Base-by-base conservation (phyloP, 2,113 vertebrate genomes). In the Notechis scutatus region DNA sequence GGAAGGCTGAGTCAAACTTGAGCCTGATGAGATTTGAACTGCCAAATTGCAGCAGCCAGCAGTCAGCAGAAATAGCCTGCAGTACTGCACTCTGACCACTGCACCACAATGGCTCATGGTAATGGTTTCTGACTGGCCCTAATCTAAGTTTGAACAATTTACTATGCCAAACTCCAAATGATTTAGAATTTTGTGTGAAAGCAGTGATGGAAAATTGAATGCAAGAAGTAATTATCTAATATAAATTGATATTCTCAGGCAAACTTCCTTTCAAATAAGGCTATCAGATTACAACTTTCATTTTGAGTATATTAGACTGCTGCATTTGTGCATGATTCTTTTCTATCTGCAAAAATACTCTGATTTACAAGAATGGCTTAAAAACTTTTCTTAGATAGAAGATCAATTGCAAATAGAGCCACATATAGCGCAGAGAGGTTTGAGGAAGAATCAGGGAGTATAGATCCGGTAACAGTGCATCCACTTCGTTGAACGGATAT, bases 371-470 rank as follows among this genome's bases (percentile, higher is more conserved):
- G 69, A 39, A 74, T 74, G 14, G 15, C 69, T 74, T 74, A 74
- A 39, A 39, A 29, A 18, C 14, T 57, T 14, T 50, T 12, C 23
- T 20, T 14, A 29, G 50, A 57, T 14, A 97, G 95, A 12, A 95
- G 15, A 4, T n/a, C 5, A 21, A 98, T 91, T 56, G 93, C 0
- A 0, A 95, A 95, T 0, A 98, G 95, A 10, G 93, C 89, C 0
- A 89, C 96, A 0, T 96, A 98, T n/a, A 98, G 93, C 24, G 97
- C 97, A 54, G 94, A 93, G 9, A 95, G 0, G 0, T 89, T 7
- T 0, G 15, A n/a, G 24, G 54, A 96, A 94, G 12, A 93, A 14
- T 11, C n/a, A 91, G 6, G 24, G 3, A 4, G 55, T 94, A 96
- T 96, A 97, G 0, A 89, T 45, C 29, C 21, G 0, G 1, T 61